These are phyloP conservation scores for Mellilla xanthometata DNA, from an alignment of 2,888 invertebrate genomes.

Conservation along the genomic window DNA sequence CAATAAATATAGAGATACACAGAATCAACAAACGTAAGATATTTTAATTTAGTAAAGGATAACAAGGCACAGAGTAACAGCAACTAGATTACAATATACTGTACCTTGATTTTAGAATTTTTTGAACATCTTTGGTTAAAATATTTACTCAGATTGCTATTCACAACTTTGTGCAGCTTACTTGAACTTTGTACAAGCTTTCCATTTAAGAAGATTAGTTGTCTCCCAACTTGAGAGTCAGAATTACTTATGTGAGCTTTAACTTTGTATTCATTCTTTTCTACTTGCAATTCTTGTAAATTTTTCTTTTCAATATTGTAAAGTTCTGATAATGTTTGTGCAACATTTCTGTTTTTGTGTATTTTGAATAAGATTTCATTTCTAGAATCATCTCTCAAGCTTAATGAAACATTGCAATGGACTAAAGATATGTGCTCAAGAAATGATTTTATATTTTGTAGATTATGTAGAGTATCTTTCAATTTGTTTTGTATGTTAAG, in stretches of 20 bases:
- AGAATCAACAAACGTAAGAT: no score
- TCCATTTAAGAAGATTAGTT: constrained; percentile 87
- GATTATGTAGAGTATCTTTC: constrained; percentile 76
- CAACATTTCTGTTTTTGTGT: constrained; percentile 78
- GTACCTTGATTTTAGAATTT: constrained; percentile 47
- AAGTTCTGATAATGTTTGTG: constrained; percentile 70
- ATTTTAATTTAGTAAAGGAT: no score
- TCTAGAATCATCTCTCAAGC: constrained; percentile 85
- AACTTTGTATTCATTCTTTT: constrained; percentile 74
- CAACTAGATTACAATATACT: no score
- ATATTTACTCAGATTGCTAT: constrained; percentile 43
- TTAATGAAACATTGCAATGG: constrained; percentile 85
- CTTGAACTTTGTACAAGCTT: constrained; percentile 72
- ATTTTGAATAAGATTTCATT: constrained; percentile 83
- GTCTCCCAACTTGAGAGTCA: constrained; percentile 33
- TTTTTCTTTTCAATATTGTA: constrained; percentile 58
- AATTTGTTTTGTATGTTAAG: constrained; percentile 83
- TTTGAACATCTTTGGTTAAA: constrained; percentile 25
- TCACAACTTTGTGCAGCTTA: constrained; percentile 58
- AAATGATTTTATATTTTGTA: constrained; percentile 82
- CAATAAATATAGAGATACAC: no score
- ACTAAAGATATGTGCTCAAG: constrained; percentile 85
- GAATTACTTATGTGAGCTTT: constrained; percentile 80
- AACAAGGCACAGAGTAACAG: no score
- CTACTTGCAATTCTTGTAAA: constrained; percentile 61